Base-by-base conservation (phyloP, 1,140 invertebrate species). In the Marisa cornuarietis region DNA sequence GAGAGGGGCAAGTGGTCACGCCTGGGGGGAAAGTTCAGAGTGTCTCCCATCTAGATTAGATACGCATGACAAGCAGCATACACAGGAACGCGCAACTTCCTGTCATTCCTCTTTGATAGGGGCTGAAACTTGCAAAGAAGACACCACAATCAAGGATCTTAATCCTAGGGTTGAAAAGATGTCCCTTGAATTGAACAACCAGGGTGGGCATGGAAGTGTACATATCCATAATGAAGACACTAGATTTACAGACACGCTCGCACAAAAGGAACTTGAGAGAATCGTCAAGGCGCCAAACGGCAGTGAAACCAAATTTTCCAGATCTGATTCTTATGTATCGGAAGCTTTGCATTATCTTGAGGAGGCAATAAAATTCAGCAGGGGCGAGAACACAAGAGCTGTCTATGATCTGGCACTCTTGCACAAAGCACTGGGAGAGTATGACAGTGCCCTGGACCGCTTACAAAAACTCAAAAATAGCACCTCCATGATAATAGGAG, bases 391-490 rank as follows among this genome's bases (percentile, higher is more conserved):
- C 22, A 13, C 22, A 11, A 5, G 13, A 2, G 74, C 74, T 9
- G 13, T 65, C 14, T 76, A 76, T 54, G 74, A 65, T 22, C 31
- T 76, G 31, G 74, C 74, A 7, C 18, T 76, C 14, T 6, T 76
- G 3, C 20, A 76, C 31, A 76, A 49, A 42, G 49, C 14, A 9
- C 18, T 76, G 4, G 74, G 74, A 20, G 74, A 76, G 74, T 22
- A n/a, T 16, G 74, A 65, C 24, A 0, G 24, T 16, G 74, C 72
- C 13, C 58, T 31, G 20, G 8, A 51, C n/a, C 31, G 1, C 54
- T 52, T 74, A 11, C 52, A 74, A n/a, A 74, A 58, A 26, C 16
- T 61, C 13, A 11, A 18, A 0, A 11, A 24, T 11, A 10, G 24
- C n/a, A 31, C 18, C 62, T 14, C 31, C 11, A 42, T 16, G 7